A percentile compares a stretch with the other conserved stretches of the same genome.
Evolutionary conservation across 2,797 vertebrate genomes (phyloP).

Genomic region (Corythornis leucogaster): DNA sequence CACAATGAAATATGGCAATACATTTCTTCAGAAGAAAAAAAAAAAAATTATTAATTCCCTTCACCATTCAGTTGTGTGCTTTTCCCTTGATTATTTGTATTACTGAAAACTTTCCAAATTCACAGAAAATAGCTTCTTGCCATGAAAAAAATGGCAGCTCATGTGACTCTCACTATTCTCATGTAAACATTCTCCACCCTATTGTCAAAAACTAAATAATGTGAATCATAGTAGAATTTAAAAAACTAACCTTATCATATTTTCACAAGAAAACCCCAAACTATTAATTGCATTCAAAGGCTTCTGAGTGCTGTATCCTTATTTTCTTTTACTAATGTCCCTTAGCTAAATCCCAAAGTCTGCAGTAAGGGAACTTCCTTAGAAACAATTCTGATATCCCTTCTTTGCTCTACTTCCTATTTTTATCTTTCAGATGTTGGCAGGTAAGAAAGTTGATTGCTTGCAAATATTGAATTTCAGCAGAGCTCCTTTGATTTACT

Average conservation of each 20-base stretch:
- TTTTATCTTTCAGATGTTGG: constrained; percentile 42
- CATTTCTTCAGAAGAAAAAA: neutral
- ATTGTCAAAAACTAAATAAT: neutral
- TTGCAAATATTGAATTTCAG: constrained; percentile 37
- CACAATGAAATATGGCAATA: neutral
- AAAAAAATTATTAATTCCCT: neutral
- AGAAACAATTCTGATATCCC: neutral
- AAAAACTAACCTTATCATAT: neutral
- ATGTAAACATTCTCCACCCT: neutral
- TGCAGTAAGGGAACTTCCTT: constrained; percentile 5
- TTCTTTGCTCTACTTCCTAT: constrained; percentile 16
- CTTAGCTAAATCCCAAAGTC: neutral
- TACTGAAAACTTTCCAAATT: neutral
- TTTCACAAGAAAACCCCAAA: neutral
- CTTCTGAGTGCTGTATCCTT: neutral
- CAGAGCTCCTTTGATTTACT: constrained; percentile 32
- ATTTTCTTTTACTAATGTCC: neutral
- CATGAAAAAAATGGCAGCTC: neutral
- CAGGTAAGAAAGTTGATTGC: constrained; percentile 40
- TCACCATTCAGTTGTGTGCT: neutral
- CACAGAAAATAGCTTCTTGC: neutral
- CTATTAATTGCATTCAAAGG: neutral
- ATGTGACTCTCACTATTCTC: neutral
- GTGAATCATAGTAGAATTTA: neutral
- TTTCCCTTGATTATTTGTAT: neutral